Percentiles rank a stretch among this genome's conserved stretches.
phyloP scores from a whole-genome alignment of 1,140 invertebrate genomes.

The Pseudomyrmex cubaensis region DNA sequence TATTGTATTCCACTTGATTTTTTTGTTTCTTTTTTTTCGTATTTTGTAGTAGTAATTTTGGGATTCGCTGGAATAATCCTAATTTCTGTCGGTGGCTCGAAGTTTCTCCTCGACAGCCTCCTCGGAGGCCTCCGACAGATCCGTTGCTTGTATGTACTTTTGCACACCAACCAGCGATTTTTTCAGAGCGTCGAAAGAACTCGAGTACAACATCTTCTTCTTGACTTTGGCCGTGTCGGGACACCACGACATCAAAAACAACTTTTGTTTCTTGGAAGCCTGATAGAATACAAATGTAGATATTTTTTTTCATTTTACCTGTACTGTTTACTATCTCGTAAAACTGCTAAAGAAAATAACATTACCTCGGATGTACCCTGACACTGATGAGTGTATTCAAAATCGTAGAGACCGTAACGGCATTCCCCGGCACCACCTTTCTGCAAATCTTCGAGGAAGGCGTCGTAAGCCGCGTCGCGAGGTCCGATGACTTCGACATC shows the following conservation, averaged over 20 bases:
- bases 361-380: slow-evolving; percentile 94
- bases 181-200: slow-evolving; percentile 98
- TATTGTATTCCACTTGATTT: slow-evolving; percentile 78
- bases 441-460: slow-evolving; percentile 96
- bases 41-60: slow-evolving; percentile 71
- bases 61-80: slow-evolving; percentile 83
- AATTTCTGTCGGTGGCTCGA: slow-evolving; percentile 96
- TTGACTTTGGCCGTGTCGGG: slow-evolving; percentile 98
- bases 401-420: slow-evolving; percentile 97
- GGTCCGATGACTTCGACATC: slow-evolving; percentile 95
- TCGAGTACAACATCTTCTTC: slow-evolving; percentile 99
- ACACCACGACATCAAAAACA: slow-evolving; percentile 98
- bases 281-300: slow-evolving; percentile 59
- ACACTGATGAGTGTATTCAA: slow-evolving; percentile 97
- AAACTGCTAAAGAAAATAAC: not conserved
- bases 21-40: slow-evolving; percentile 65
- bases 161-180: slow-evolving; percentile 97
- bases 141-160: slow-evolving; percentile 98
- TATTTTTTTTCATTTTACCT: too few species aligned
- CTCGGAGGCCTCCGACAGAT: slow-evolving; percentile 95
- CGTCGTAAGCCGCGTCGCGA: slow-evolving; percentile 94
- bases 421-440: slow-evolving; percentile 95
- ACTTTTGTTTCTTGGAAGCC: slow-evolving; percentile 97
- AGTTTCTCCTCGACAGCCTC: slow-evolving; percentile 97
- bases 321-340: too few species aligned